Base-by-base conservation (phyloP, 2,888 invertebrate genomes). In the Steinernema carpocapsae region DNA sequence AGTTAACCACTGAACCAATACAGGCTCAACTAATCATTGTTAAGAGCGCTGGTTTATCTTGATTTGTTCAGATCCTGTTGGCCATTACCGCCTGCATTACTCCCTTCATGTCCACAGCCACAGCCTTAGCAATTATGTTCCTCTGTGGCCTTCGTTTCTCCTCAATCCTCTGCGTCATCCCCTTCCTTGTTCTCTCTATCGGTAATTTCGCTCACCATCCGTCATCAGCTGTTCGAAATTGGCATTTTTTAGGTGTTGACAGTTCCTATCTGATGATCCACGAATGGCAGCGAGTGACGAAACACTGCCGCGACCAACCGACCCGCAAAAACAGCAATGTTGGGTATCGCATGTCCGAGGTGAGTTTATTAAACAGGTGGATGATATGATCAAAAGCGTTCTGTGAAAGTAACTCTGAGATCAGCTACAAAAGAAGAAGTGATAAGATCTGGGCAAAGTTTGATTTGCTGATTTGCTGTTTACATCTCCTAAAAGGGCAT, bases 231-330 rank as follows among this genome's bases (percentile, higher is more conserved):
- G 4, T 37, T 37, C 10, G 4, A 37, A 37, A 37, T 10, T 73
- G 7, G 22, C 4, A 2, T 24, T 4, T n/a, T 73, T 56, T 17
- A 52, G 84, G 85, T 12, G 85, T 85, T 17, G 85, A 85, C 75
- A 80, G 80, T 24, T 83, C 84, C 7, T 85, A 85, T 71, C 78
- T 85, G 42, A 85, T 85, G 85, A 85, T 86, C 48, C 85, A 85
- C 74, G 85, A 85, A 78, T 86, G 85, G 85, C 85, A 85, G 75
- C 74, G 85, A 29, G 85, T 85, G 52, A 84, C 82, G 26, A 85
- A 85, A 64, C 84, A 84, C 71, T 84, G 83, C 70, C 76, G 84
- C 4, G 83, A 85, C 46, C 78, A 80, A 3, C 84, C 84, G 0
- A 77, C 76, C 14, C 80, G 84, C 37, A 83, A 83, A 70, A 83